These are phyloP conservation scores for Neogale vison DNA, from an alignment of 2,113 vertebrate genomes.

Conservation along the genomic window DNA sequence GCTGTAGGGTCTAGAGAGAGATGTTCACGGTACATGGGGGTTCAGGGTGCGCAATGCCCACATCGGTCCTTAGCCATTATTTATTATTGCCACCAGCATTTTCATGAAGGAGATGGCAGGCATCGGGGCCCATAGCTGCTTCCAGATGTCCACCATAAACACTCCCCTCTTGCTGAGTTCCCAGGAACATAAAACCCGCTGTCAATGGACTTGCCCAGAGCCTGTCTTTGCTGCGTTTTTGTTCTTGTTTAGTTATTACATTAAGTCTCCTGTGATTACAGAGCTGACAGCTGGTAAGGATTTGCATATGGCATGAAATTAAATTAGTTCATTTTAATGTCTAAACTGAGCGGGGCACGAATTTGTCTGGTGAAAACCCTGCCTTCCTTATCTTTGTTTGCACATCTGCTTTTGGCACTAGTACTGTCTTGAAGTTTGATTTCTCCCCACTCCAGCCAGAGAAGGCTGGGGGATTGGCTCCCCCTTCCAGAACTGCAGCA, in stretches of 20 bases:
- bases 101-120: neutral
- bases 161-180: neutral
- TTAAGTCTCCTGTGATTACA: slow-evolving; percentile 73
- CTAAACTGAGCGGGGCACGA: slow-evolving; percentile 64
- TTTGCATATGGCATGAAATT: slow-evolving; percentile 78
- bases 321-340: slow-evolving; percentile 75
- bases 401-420: slow-evolving; percentile 54
- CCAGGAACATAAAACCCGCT: neutral
- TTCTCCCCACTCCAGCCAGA: neutral
- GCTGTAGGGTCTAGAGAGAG: neutral
- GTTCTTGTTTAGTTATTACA: slow-evolving; percentile 56
- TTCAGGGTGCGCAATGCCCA: accelerated
- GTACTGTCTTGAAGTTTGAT: neutral
- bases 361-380: slow-evolving; percentile 46
- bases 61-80: neutral
- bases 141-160: neutral
- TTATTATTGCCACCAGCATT: neutral
- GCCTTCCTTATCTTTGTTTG: slow-evolving; percentile 43
- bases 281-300: slow-evolving; percentile 77
- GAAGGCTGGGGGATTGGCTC: neutral
- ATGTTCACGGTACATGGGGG: accelerated
- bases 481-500: neutral
- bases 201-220: neutral
- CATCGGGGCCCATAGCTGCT: accelerated
- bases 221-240: neutral